Percentiles rank a stretch among this genome's conserved stretches.
phyloP scores from a whole-genome alignment of 2,888 invertebrate species.

The Stenchaetothrips biformis region DNA sequence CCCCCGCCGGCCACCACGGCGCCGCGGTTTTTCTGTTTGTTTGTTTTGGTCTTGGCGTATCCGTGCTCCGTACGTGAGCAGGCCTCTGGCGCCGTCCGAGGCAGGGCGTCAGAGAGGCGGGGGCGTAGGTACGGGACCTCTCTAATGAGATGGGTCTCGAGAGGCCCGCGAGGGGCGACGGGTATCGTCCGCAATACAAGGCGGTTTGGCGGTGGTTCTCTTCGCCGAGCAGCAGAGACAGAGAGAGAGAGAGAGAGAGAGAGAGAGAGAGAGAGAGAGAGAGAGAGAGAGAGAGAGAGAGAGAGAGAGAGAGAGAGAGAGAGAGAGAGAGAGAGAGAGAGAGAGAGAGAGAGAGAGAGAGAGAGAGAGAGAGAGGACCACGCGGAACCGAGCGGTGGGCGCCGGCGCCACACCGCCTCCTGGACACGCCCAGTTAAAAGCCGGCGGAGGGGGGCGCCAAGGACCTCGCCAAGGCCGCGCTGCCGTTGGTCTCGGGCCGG shows the following conservation, averaged over 20 bases:
- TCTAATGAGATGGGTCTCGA: no score
- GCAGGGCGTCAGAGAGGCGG: conserved; percentile 31
- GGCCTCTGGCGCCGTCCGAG: not conserved
- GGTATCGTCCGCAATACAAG: no score
- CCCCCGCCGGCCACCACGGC: not conserved
- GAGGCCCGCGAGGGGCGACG: no score
- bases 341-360: not conserved
- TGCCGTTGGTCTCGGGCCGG: not conserved
- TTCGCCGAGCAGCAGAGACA: conserved; percentile 29
- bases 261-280: conserved; percentile 29
- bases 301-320: not conserved
- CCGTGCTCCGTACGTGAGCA: not conserved
- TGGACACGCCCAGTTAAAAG: not conserved
- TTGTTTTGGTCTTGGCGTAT: not conserved
- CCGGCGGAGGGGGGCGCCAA: not conserved
- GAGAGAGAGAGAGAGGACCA: conserved; percentile 29
- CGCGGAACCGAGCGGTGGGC: conserved; percentile 28
- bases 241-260: conserved; percentile 28
- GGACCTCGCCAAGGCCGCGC: not conserved
- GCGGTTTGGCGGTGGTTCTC: no score
- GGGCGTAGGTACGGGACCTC: conserved; percentile 33
- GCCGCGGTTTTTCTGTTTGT: not conserved
- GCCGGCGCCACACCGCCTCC: conserved; percentile 37
- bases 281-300: no score
- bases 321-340: conserved; percentile 27